Evolutionary conservation across 1,140 invertebrate species (phyloP), one percentile per base, ranked within the genome.

Genomic region (Philopotamus ludificatus): DNA sequence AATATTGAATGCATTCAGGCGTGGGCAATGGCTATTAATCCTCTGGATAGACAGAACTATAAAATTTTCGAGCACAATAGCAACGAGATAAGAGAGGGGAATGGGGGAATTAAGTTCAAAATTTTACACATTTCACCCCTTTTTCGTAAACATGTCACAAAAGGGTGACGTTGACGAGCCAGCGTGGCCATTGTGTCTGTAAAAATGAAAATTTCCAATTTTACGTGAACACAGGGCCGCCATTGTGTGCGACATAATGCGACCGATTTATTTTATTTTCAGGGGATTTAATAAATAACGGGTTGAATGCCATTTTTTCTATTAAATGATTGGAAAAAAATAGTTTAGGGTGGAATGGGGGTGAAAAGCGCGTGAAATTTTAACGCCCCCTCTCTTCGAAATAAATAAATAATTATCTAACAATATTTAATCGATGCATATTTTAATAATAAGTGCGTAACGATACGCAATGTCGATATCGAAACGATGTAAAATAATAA

Each of bases 121-220:
- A 67, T 58, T 62, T 61, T 58, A 67, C 65, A 67, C 65, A 59
- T 50, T 59, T 57, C 45, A 67, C 65, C 65, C 65, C 65, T 67
- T 67, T 67, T 45, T 51, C 25, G 25, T 16, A 50, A 58, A 28
- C 20, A 60, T 44, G 25, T 20, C 23, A 34, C 54, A 57, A 16
- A 47, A 59, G 44, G 57, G 18, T 59, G 61, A 34, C 25, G 25
- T 57, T 57, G 63, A 65, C 25, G 42, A 18, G 44, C 55, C 44
- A 16, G 28, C 50, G 34, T 47, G 51, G 51, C 25, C 12, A 60
- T 53, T 54, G 65, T 66, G 57, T n/a, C n/a, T n/a, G n/a, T 41
- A 39, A 44, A 39, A 62, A 62, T 66, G 51, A 66, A 66, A 66
- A 47, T 66, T 66, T 66, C 65, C 65, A 66, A 55, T 66, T 66